These are phyloP conservation scores for Prinia subflava DNA, from an alignment of 2,113 vertebrate species.

Conservation along the genomic window DNA sequence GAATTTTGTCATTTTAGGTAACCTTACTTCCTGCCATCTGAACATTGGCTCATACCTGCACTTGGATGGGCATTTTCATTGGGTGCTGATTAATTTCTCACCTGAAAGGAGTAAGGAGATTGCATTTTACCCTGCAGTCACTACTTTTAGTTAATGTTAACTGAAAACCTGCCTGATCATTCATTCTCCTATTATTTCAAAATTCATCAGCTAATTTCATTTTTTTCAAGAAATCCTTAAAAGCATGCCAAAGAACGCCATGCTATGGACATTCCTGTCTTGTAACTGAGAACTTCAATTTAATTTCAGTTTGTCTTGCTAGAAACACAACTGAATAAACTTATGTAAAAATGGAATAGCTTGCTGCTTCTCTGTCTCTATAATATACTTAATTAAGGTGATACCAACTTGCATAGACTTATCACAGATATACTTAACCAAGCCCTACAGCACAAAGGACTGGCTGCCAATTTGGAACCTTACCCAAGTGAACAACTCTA, in stretches of 20 bases:
- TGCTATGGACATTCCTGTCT: not conserved
- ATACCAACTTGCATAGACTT: not conserved
- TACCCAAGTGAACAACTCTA: constrained; percentile 10
- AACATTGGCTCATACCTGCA: not conserved
- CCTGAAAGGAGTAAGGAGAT: not conserved
- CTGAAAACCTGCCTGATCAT: not conserved
- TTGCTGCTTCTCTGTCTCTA: not conserved
- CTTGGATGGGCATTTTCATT: not conserved
- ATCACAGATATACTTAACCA: not conserved
- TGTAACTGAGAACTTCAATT: not conserved
- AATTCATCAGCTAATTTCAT: not conserved
- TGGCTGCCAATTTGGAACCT: constrained; percentile 4
- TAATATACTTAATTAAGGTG: not conserved
- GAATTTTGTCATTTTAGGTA: not conserved
- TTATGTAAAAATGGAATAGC: not conserved
- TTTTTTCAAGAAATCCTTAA: not conserved
- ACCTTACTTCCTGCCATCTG: not conserved
- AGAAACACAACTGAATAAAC: not conserved
- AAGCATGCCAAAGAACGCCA: not conserved
- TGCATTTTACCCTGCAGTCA: not conserved
- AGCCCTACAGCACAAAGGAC: not conserved
- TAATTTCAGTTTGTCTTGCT: not conserved
- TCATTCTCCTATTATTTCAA: not conserved
- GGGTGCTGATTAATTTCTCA: not conserved
- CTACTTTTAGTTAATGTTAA: not conserved